Conservation (phyloP, 2,888 invertebrate species). For the Galeopsomyia nigrocyanea region DNA sequence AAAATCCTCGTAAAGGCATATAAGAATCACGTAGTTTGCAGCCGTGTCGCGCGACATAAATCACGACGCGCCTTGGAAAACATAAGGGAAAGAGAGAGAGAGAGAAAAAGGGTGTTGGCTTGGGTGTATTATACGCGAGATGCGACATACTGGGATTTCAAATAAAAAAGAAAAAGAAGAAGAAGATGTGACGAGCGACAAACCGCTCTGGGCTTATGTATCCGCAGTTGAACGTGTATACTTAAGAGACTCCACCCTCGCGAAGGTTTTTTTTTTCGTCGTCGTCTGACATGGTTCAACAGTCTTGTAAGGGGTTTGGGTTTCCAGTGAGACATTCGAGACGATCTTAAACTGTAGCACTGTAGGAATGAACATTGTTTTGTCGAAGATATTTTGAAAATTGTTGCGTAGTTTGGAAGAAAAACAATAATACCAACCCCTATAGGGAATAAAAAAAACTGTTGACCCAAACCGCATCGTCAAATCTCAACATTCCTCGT, state of each 20-base stretch:
- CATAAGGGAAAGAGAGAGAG: no score
- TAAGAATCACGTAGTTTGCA: no score
- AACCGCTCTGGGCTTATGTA: conserved; percentile 13
- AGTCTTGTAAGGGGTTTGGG: background rate
- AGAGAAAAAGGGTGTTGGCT: no score
- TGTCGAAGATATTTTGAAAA: background rate
- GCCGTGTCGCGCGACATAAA: no score
- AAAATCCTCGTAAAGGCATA: no score
- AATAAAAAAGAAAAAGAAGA: background rate
- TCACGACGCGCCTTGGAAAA: no score
- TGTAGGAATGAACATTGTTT: background rate
- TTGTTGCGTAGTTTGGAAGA: conserved; percentile 1
- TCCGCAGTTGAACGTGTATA: background rate
- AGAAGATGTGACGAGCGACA: conserved; percentile 15
- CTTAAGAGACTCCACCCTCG: conserved; percentile 13
- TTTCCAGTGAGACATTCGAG: background rate
- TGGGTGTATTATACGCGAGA: no score
- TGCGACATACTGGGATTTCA: no score
- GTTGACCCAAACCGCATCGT: background rate
- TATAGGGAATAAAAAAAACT: conserved; percentile 18
- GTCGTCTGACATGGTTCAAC: conserved; percentile 1
- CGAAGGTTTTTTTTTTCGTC: conserved; percentile 18
- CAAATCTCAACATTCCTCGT: background rate
- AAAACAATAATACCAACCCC: background rate
- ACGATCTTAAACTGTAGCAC: background rate